These are phyloP conservation scores for Fukomys damarensis DNA, from an alignment of 2,113 vertebrate species.

Conservation along the genomic window DNA sequence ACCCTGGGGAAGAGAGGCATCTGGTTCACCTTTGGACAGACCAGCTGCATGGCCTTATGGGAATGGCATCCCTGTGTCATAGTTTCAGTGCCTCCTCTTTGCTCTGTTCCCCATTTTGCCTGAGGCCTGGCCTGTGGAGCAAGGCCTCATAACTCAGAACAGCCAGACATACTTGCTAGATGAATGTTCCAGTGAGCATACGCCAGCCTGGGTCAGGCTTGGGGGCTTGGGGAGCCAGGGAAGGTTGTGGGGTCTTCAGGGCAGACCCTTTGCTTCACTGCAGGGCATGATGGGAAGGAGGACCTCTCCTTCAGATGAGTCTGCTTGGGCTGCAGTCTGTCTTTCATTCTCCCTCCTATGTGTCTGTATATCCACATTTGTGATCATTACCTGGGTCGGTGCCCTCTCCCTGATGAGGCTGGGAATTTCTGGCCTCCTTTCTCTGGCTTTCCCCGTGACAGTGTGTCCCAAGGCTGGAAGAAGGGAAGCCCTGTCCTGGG, in stretches of 20 bases:
- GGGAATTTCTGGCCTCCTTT: neutral
- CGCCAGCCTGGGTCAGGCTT: neutral
- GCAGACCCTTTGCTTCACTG: neutral
- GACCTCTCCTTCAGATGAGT: neutral
- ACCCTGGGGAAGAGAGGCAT: neutral
- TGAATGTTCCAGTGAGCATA: constrained; percentile 46
- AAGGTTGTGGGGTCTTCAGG: neutral
- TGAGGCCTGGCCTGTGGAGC: neutral
- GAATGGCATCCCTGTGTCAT: constrained; percentile 63
- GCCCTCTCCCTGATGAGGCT: neutral
- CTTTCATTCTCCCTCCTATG: neutral
- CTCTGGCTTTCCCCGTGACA: neutral
- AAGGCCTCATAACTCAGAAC: neutral
- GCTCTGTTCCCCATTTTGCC: neutral
- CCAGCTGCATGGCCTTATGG: neutral
- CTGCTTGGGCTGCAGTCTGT: neutral
- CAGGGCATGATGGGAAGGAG: neutral
- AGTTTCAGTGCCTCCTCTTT: constrained; percentile 72
- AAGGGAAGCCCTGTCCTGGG: neutral
- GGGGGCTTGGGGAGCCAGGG: neutral
- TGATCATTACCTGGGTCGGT: neutral
- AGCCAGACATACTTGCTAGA: constrained; percentile 2
- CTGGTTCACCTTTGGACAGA: neutral
- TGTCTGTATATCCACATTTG: neutral
- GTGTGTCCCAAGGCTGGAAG: fast-evolving